Evolutionary conservation across 1,140 invertebrate genomes (phyloP).

Genomic region (Zaprionus vittiger): DNA sequence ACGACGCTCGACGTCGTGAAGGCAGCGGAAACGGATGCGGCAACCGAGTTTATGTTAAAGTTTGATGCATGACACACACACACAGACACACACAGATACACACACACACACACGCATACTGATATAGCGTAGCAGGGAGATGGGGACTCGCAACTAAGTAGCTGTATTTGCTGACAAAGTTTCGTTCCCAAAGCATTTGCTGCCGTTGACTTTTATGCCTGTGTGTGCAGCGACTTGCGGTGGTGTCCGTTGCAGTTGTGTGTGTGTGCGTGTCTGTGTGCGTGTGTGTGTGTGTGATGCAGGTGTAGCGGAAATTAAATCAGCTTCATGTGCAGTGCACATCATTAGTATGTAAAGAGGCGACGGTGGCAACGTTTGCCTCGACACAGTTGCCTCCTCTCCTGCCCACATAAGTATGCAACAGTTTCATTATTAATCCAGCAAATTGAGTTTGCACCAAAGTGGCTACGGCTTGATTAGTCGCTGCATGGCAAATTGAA

Average conservation of each 20-base stretch:
- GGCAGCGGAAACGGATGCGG: conserved; percentile 75
- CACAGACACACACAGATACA: conserved; percentile 21
- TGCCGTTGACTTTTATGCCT: conserved; percentile 74
- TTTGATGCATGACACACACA: conserved; percentile 68
- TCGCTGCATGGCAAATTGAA: conserved; percentile 44
- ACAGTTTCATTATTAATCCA: conserved; percentile 59
- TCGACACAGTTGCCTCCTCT: not conserved
- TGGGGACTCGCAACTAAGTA: conserved; percentile 49
- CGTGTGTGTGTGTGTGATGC: conserved; percentile 33
- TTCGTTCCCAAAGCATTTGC: conserved; percentile 49
- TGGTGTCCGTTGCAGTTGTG: conserved; percentile 62
- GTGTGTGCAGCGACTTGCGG: conserved; percentile 59
- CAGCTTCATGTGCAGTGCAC: conserved; percentile 76
- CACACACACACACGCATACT: conserved; percentile 30
- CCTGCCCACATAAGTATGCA: conserved; percentile 50
- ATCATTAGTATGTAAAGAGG: conserved; percentile 78
- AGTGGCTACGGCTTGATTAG: conserved; percentile 63
- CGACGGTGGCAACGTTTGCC: conserved; percentile 32
- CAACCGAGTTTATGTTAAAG: conserved; percentile 80
- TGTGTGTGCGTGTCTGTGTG: conserved; percentile 20
- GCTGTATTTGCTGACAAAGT: conserved; percentile 67
- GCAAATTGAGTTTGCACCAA: conserved; percentile 70
- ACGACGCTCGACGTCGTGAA: conserved; percentile 23
- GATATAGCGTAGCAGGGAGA: conserved; percentile 38
- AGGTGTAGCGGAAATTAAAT: conserved; percentile 79